These are phyloP conservation scores for Galago senegalensis DNA, from an alignment of 2,797 vertebrate species.

Conservation along the genomic window DNA sequence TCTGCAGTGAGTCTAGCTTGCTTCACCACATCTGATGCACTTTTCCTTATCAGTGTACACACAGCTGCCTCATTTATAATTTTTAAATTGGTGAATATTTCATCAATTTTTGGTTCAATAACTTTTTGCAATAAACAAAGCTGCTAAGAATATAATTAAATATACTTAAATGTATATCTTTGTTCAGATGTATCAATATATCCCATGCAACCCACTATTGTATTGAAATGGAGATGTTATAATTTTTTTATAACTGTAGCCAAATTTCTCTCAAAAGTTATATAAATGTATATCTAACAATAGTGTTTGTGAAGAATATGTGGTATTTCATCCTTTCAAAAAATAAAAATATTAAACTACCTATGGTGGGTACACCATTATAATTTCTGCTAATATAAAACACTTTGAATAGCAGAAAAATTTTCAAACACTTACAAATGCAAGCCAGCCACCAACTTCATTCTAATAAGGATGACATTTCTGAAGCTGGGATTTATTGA, in stretches of 20 bases:
- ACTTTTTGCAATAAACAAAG: not conserved
- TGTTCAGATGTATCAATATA: not conserved
- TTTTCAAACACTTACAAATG: constrained; percentile 54
- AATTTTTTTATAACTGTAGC: not conserved
- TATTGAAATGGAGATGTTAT: not conserved
- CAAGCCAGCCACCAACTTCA: not conserved
- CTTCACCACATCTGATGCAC: not conserved
- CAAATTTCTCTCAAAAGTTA: constrained; percentile 32
- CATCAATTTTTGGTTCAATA: not conserved
- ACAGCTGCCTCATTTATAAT: not conserved
- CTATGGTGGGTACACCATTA: not conserved
- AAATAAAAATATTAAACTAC: constrained; percentile 55
- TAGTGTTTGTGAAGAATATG: constrained; percentile 19
- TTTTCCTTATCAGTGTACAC: not conserved
- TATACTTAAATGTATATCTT: not conserved
- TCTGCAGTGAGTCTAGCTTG: constrained; percentile 20
- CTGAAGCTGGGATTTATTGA: constrained; percentile 23
- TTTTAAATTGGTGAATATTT: constrained; percentile 25
- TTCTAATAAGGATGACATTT: constrained; percentile 37
- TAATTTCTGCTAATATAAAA: constrained; percentile 62
- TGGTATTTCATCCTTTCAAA: constrained; percentile 40
- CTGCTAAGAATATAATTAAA: constrained; percentile 5
- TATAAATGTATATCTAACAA: not conserved
- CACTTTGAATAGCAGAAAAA: constrained; percentile 61
- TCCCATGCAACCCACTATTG: not conserved